Evolutionary conservation across 2,888 invertebrate genomes (phyloP), one percentile per base, ranked within the genome.

Genomic region (Trichogramma evanescens): DNA sequence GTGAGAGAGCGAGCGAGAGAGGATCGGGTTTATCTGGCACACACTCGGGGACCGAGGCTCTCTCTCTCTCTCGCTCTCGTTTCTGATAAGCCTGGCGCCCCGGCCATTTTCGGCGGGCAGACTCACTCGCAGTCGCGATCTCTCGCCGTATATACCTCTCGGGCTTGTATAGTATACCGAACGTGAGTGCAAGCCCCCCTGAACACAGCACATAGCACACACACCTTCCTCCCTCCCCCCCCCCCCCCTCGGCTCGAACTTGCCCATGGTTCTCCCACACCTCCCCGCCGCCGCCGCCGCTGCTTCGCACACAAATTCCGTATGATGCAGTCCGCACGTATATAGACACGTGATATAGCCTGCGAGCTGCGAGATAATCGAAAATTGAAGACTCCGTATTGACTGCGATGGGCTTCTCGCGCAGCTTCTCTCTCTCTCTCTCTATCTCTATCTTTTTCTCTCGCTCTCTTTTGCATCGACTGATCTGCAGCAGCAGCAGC

Each of bases 11-110:
- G 49, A 38, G 50, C 38, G 40, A 26, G 48, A 56, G 59, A 63
- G 61, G 63, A 73, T 72, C 70, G 68, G 67, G 67, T 70, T 72
- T 73, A 74, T 74, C 74, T 67, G 64, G 55, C 52, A 43, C 53
- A 44, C 44, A 50, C 56, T 45, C 56, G 64, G 50, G 55, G 59
- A 64, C 68, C 65, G 69, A 64, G 57, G 58, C 68, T 26, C 26
- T 26, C 26, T 26, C 26, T 26, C 26, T 26, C 26, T 26, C 26
- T 26, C 26, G 26, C 26, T 26, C 26, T 26, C 26, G 26, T 26
- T 26, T 26, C 26, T 26, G 74, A 74, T 74, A 74, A 72, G 69
- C 65, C 62, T 70, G 74, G 73, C 74, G 74, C 72, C 74, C 69
- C 62, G 70, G 70, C 71, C 72, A 72, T 73, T 72, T 70, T 67